Evolutionary conservation across 2,113 vertebrate species (phyloP).

Genomic region (Notothenia rossii): DNA sequence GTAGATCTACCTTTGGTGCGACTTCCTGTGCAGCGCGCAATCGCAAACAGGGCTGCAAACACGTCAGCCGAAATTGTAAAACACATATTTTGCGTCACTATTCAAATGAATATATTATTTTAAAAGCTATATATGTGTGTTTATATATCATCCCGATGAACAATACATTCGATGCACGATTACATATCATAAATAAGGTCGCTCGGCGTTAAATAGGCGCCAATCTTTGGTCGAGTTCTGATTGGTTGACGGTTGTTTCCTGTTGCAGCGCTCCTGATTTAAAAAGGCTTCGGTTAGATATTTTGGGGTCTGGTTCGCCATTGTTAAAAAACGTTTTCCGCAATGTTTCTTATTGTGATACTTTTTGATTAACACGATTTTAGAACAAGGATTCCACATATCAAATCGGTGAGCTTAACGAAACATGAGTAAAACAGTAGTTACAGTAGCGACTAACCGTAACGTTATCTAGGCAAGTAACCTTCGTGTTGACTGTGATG

Average conservation of each 20-base stretch:
- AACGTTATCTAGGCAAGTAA: neutral
- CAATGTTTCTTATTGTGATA: conserved; percentile 20
- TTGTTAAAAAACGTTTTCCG: conserved; percentile 44
- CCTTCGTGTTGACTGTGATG: fast-evolving
- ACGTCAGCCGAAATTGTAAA: neutral
- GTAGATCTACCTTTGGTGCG: conserved; percentile 30
- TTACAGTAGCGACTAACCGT: neutral
- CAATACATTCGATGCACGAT: fast-evolving
- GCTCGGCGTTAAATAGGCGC: conserved; percentile 32
- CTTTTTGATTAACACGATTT: neutral
- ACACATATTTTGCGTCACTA: neutral
- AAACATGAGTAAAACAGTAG: neutral
- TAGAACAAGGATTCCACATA: fast-evolving
- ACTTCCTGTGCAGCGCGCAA: conserved; percentile 42
- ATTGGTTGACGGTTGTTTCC: conserved; percentile 69
- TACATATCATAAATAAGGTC: neutral
- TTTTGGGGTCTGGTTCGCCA: neutral
- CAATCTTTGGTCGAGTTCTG: conserved; percentile 1
- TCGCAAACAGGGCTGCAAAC: neutral
- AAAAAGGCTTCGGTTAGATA: conserved; percentile 62
- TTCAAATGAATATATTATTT: neutral
- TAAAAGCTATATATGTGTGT: neutral
- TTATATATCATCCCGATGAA: fast-evolving
- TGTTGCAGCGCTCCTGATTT: conserved; percentile 57
- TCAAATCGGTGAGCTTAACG: conserved; percentile 39